A percentile compares a stretch with the other conserved stretches of the same genome.
Evolutionary conservation across 2,113 vertebrate genomes (phyloP).

Genomic region (Sus scrofa): DNA sequence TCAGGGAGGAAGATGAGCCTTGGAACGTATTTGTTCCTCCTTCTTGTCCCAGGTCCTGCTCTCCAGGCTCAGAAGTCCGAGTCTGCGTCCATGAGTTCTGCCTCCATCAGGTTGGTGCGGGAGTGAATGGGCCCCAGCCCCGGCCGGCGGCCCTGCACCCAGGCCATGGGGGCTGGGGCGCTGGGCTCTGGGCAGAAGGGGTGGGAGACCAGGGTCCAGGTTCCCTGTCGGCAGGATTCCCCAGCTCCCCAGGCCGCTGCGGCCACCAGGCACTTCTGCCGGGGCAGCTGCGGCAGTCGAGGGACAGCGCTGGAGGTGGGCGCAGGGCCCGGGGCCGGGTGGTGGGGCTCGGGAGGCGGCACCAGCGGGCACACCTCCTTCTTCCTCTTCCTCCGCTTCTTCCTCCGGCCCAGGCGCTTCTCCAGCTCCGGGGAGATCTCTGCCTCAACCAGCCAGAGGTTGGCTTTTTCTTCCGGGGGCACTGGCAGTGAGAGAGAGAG

Average conservation of each 20-base stretch:
- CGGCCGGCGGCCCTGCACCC: slow-evolving; percentile 87
- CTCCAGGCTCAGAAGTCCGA: slow-evolving; percentile 91
- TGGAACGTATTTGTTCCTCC: background rate
- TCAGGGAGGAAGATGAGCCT: slow-evolving; percentile 37
- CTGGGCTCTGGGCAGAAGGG: slow-evolving; percentile 86
- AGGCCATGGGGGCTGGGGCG: slow-evolving; percentile 21
- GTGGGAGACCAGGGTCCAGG: slow-evolving; percentile 86
- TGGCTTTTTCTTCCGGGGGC: slow-evolving; percentile 93
- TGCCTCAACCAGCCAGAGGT: slow-evolving; percentile 94
- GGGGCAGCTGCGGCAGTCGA: slow-evolving; percentile 93
- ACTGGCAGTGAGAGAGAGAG: slow-evolving; percentile 85
- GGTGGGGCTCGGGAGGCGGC: slow-evolving; percentile 52
- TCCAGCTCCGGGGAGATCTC: slow-evolving; percentile 94
- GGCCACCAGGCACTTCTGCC: slow-evolving; percentile 91
- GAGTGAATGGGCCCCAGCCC: slow-evolving; percentile 93
- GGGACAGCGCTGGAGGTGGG: slow-evolving; percentile 89
- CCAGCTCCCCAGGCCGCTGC: slow-evolving; percentile 47
- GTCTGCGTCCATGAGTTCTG: slow-evolving; percentile 94
- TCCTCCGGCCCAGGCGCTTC: slow-evolving; percentile 90
- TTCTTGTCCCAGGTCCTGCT: background rate
- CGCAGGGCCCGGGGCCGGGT: slow-evolving; percentile 62
- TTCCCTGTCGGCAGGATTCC: slow-evolving; percentile 75
- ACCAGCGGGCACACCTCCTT: slow-evolving; percentile 89
- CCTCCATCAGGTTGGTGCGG: slow-evolving; percentile 95
- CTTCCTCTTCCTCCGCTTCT: slow-evolving; percentile 94